Conservation (phyloP, 2,888 invertebrate genomes). For the Erebia ligea region DNA sequence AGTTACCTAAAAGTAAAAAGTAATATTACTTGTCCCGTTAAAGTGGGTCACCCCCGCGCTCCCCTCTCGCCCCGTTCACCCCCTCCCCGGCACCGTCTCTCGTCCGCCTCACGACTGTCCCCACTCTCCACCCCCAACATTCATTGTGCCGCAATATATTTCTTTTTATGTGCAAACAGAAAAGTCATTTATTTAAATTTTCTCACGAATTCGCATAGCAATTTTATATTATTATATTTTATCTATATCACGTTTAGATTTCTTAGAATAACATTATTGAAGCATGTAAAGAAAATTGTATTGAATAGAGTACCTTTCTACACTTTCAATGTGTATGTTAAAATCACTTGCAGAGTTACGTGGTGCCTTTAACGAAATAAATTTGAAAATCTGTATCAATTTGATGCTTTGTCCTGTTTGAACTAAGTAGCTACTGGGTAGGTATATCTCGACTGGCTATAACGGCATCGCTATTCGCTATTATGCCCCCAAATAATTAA, state of each 20-base stretch:
- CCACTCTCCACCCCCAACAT: constrained; percentile 75
- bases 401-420: not conserved
- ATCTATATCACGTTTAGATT: constrained; percentile 80
- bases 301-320: constrained; percentile 48
- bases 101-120: constrained; percentile 70
- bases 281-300: constrained; percentile 49
- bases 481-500: constrained; percentile 76
- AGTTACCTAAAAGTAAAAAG: constrained; percentile 84
- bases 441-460: constrained; percentile 29
- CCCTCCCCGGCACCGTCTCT: constrained; percentile 61
- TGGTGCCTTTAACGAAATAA: not conserved
- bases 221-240: constrained; percentile 83
- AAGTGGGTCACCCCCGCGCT: constrained; percentile 79
- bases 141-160: constrained; percentile 84
- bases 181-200: constrained; percentile 84
- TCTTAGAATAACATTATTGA: constrained; percentile 62
- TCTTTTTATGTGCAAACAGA: constrained; percentile 84
- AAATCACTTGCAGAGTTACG: not conserved
- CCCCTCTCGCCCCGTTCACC: constrained; percentile 44
- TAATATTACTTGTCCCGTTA: constrained; percentile 84
- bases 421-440: not conserved
- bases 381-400: not conserved
- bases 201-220: constrained; percentile 83
- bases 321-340: constrained; percentile 25
- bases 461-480: constrained; percentile 68